A percentile compares a stretch with the other conserved stretches of the same genome.
phyloP scores from a whole-genome alignment of 2,797 vertebrate species.

The Hydrophis major region DNA sequence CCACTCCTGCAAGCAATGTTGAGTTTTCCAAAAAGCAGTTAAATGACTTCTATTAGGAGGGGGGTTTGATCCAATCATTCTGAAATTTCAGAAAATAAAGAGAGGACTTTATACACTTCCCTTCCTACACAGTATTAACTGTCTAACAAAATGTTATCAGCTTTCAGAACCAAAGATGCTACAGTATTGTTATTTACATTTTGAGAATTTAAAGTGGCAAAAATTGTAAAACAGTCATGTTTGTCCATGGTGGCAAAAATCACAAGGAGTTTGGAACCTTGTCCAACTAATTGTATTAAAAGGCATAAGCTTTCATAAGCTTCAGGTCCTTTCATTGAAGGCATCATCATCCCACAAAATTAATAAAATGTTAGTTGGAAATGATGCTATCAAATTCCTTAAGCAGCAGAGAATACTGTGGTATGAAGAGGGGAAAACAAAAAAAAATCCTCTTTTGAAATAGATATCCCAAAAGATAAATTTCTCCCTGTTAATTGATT shows the following conservation, averaged over 20 bases:
- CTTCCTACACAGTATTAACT: not conserved
- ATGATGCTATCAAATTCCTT: not conserved
- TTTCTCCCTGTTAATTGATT: not conserved
- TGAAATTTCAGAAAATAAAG: slow-evolving; percentile 1
- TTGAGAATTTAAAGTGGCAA: slow-evolving; percentile 2
- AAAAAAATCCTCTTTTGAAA: slow-evolving; percentile 36
- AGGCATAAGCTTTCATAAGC: not conserved
- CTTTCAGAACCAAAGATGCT: not conserved
- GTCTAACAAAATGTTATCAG: slow-evolving; percentile 29
- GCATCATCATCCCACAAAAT: not conserved
- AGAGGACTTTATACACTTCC: not conserved
- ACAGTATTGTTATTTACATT: slow-evolving; percentile 12
- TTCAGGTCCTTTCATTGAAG: not conserved
- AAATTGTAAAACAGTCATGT: not conserved
- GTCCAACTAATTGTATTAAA: not conserved
- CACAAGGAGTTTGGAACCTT: not conserved
- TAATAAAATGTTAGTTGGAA: not conserved
- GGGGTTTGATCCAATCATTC: not conserved
- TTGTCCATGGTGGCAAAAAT: not conserved
- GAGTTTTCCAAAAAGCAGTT: not conserved
- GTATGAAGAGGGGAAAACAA: slow-evolving; percentile 21
- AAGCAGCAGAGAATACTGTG: not conserved
- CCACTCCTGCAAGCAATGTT: not conserved
- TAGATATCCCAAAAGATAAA: slow-evolving; percentile 41
- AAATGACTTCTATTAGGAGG: not conserved